These are phyloP conservation scores for Nineta flava DNA, from an alignment of 2,888 invertebrate genomes.

Conservation along the genomic window DNA sequence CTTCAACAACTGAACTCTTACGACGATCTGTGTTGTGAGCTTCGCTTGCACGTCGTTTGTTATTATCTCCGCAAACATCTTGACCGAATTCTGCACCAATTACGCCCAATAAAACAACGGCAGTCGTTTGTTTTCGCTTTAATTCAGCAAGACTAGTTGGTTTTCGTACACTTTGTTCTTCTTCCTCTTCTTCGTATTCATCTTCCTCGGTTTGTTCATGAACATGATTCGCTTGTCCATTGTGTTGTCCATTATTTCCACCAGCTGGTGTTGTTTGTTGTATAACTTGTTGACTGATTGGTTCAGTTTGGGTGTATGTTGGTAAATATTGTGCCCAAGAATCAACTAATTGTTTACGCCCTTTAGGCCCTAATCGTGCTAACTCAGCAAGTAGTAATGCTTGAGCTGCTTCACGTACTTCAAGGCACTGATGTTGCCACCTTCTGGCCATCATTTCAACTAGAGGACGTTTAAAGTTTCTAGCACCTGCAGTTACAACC, in stretches of 20 bases:
- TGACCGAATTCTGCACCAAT: conserved; percentile 98
- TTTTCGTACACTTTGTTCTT: conserved; percentile 69
- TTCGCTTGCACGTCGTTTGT: conserved; percentile 38
- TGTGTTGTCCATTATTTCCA: conserved; percentile 22
- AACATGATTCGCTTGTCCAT: neutral
- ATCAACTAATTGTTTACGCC: conserved; percentile 83
- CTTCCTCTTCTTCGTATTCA: conserved; percentile 73
- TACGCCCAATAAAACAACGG: conserved; percentile 90
- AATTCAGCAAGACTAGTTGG: conserved; percentile 74
- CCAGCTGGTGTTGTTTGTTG: conserved; percentile 29
- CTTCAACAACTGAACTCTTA: conserved; percentile 77
- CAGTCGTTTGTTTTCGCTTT: conserved; percentile 90
- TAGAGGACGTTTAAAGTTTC: conserved; percentile 82
- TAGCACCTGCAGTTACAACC: conserved; percentile 41
- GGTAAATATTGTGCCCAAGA: conserved; percentile 94
- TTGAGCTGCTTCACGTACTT: conserved; percentile 94
- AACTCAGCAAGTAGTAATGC: conserved; percentile 88
- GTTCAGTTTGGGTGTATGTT: conserved; percentile 65
- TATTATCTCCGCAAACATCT: conserved; percentile 58
- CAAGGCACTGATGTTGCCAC: conserved; percentile 98
- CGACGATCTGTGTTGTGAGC: conserved; percentile 35
- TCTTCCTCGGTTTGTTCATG: conserved; percentile 33
- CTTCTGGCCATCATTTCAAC: conserved; percentile 94
- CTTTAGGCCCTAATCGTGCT: conserved; percentile 71
- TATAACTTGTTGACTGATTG: conserved; percentile 51